Evolutionary conservation across 2,888 invertebrate genomes (phyloP).

Genomic region (Xanthorhoe designata): DNA sequence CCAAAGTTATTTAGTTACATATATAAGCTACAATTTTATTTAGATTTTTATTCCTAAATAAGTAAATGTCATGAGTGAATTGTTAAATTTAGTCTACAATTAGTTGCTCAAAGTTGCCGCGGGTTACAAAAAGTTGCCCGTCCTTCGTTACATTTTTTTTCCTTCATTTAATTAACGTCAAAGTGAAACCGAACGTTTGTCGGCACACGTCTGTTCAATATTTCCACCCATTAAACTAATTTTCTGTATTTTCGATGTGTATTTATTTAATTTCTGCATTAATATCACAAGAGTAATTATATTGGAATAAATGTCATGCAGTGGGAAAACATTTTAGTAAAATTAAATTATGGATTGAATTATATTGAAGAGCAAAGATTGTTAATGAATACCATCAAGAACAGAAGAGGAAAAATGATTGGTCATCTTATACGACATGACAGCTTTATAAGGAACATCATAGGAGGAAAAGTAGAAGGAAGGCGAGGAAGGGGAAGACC

Average conservation of each 20-base stretch:
- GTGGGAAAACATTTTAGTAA: neutral
- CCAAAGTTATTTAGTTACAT: too few species aligned
- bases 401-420: too few species aligned
- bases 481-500: too few species aligned
- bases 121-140: conserved; percentile 18
- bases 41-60: neutral
- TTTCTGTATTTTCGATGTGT: conserved; percentile 4
- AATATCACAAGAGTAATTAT: neutral
- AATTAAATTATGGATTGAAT: neutral
- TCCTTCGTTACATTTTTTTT: conserved; percentile 2
- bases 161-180: conserved; percentile 27
- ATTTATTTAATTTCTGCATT: neutral
- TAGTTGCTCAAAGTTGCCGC: neutral
- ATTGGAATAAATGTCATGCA: neutral
- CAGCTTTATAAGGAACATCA: too few species aligned
- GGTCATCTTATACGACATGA: too few species aligned
- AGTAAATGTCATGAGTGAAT: neutral
- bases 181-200: conserved; percentile 21
- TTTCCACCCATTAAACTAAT: neutral
- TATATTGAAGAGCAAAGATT: too few species aligned
- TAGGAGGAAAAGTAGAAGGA: too few species aligned
- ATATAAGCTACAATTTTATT: too few species aligned
- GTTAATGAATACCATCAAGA: too few species aligned
- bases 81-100: neutral
- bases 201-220: conserved; percentile 7